A percentile compares a stretch with the other conserved stretches of the same genome.
Evolutionary conservation across 2,797 vertebrate genomes (phyloP).

Genomic region (Sus cebifrons): DNA sequence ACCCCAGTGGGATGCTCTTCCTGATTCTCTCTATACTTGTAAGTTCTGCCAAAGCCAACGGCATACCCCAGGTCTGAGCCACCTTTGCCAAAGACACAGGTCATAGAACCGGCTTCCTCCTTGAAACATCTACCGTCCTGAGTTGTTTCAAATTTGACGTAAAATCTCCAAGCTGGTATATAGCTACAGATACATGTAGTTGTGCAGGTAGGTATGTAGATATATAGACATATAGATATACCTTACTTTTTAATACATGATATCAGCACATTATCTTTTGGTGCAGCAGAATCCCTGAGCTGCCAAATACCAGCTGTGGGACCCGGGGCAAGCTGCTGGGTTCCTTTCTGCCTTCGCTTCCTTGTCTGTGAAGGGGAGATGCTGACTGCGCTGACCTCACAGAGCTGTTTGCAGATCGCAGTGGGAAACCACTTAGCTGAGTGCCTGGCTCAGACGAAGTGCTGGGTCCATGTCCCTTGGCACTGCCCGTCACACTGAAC

Average conservation of each 20-base stretch:
- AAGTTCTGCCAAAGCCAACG: neutral
- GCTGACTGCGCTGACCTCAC: neutral
- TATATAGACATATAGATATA: too few species aligned
- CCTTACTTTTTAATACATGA: neutral
- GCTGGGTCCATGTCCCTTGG: neutral
- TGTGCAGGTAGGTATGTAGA: too few species aligned
- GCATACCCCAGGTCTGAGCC: neutral
- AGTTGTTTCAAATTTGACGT: neutral
- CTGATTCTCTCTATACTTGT: neutral
- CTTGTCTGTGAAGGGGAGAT: neutral
- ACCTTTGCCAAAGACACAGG: neutral
- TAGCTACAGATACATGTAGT: too few species aligned
- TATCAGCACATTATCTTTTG: neutral
- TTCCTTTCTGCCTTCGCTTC: constrained; percentile 33
- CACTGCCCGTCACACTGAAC: too few species aligned
- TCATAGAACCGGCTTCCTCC: neutral
- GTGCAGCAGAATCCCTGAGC: neutral
- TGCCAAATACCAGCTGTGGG: neutral
- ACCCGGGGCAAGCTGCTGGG: neutral
- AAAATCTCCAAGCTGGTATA: neutral
- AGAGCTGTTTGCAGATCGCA: neutral
- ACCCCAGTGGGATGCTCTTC: neutral
- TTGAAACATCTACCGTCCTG: neutral
- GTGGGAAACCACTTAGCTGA: neutral
- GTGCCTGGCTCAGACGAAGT: neutral